A percentile compares a stretch with the other conserved stretches of the same genome.
phyloP scores from a whole-genome alignment of 2,888 invertebrate species.

The Drosophila atripex region DNA sequence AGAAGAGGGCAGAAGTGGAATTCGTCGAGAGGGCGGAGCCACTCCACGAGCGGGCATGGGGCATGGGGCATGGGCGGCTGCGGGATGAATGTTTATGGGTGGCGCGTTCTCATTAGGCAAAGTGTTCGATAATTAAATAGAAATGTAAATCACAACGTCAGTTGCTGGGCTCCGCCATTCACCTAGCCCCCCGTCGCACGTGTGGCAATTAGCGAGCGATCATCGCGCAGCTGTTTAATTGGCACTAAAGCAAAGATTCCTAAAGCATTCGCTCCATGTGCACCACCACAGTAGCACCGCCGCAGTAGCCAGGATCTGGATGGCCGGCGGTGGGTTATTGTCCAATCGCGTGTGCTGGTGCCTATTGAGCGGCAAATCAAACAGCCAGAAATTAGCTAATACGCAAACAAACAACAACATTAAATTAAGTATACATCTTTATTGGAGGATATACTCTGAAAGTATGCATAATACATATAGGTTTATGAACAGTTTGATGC shows the following conservation, averaged over 20 bases:
- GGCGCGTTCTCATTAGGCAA: slow-evolving; percentile 40
- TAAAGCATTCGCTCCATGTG: slow-evolving; percentile 8
- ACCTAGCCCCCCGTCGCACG: slow-evolving; percentile 20
- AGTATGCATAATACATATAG: neutral
- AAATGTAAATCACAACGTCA: slow-evolving; percentile 45
- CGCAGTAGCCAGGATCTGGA: neutral
- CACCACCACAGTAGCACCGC: too few species aligned
- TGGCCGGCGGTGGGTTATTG: slow-evolving; percentile 12
- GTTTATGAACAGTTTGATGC: slow-evolving; percentile 16
- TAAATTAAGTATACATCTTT: slow-evolving; percentile 34
- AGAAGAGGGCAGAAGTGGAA: neutral
- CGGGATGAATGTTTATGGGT: slow-evolving; percentile 23
- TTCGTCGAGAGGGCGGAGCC: slow-evolving; percentile 2
- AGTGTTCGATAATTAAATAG: slow-evolving; percentile 56
- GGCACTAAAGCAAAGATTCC: slow-evolving; percentile 26
- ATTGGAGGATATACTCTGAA: slow-evolving; percentile 16
- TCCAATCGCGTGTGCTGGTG: slow-evolving; percentile 38
- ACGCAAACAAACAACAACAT: slow-evolving; percentile 32
- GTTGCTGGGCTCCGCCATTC: neutral
- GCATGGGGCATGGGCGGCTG: neutral
- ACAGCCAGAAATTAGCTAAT: slow-evolving; percentile 22
- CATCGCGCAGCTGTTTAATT: slow-evolving; percentile 55
- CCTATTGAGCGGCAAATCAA: slow-evolving; percentile 37
- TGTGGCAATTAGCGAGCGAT: slow-evolving; percentile 57
- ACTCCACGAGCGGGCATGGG: slow-evolving; percentile 5